A percentile compares a stretch with the other conserved stretches of the same genome.
Evolutionary conservation across 2,888 invertebrate species (phyloP).

Genomic region (Geotrupes spiniger): DNA sequence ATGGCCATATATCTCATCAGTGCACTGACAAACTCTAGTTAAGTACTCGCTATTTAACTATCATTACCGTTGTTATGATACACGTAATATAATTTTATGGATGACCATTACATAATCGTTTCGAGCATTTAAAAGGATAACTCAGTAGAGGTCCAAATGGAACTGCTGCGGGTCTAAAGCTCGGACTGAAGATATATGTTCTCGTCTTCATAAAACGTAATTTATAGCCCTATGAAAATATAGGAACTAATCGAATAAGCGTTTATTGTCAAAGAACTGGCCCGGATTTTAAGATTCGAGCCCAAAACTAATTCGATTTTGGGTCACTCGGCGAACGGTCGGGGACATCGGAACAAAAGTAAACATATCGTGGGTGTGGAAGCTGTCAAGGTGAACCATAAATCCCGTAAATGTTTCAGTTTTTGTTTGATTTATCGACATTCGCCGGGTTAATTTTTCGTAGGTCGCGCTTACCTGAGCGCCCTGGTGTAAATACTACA

Average conservation of each 20-base stretch:
- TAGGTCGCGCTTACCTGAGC: constrained; percentile 37
- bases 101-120: too few species aligned
- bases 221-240: background rate
- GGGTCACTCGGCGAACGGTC: background rate
- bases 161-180: too few species aligned
- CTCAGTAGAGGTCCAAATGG: too few species aligned
- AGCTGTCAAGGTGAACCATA: constrained; percentile 38
- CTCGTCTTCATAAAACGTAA: constrained; percentile 4
- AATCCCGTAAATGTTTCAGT: constrained; percentile 41
- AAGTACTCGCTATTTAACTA: too few species aligned
- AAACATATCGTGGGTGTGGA: constrained; percentile 43
- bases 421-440: constrained; percentile 43
- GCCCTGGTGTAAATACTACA: constrained; percentile 32
- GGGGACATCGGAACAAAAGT: constrained; percentile 25
- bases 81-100: too few species aligned
- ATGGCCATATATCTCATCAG: too few species aligned
- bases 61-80: too few species aligned
- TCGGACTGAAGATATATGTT: too few species aligned
- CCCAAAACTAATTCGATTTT: constrained; percentile 7
- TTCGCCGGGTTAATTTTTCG: constrained; percentile 39
- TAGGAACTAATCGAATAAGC: constrained; percentile 4
- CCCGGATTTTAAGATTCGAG: constrained; percentile 1
- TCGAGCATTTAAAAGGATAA: too few species aligned
- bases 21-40: too few species aligned
- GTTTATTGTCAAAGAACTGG: background rate